These are phyloP conservation scores for Mixornis gularis DNA, from an alignment of 2,113 vertebrate species.

Conservation along the genomic window DNA sequence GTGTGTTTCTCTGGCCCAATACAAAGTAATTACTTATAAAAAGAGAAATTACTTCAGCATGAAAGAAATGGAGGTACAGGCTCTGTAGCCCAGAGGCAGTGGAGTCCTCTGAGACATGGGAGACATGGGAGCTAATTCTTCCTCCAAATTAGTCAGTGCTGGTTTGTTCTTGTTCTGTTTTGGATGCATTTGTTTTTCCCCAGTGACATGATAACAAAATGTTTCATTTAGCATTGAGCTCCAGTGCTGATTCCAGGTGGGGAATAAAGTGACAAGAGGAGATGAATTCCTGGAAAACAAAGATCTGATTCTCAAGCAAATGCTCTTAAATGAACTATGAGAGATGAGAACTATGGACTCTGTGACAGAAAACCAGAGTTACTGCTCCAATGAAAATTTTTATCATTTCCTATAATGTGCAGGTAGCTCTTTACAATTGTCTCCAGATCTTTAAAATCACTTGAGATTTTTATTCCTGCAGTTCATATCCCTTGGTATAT, in stretches of 20 bases:
- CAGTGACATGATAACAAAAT: background rate
- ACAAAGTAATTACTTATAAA: constrained; percentile 38
- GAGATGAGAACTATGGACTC: background rate
- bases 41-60: background rate
- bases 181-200: constrained; percentile 3
- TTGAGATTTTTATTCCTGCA: background rate
- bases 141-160: background rate
- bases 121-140: background rate
- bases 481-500: background rate
- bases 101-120: background rate
- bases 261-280: background rate
- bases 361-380: constrained; percentile 2
- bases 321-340: background rate
- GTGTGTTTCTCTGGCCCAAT: constrained; percentile 23
- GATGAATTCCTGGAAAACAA: background rate
- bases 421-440: background rate
- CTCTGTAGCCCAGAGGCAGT: background rate
- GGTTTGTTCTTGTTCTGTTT: background rate
- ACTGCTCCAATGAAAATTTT: background rate
- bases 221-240: background rate
- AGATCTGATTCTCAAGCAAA: background rate
- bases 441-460: background rate
- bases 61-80: constrained; percentile 7
- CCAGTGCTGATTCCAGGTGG: background rate
- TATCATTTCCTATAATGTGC: background rate